Base-by-base conservation (phyloP, 2,888 invertebrate species). In the Sarcophaga caerulescens region DNA sequence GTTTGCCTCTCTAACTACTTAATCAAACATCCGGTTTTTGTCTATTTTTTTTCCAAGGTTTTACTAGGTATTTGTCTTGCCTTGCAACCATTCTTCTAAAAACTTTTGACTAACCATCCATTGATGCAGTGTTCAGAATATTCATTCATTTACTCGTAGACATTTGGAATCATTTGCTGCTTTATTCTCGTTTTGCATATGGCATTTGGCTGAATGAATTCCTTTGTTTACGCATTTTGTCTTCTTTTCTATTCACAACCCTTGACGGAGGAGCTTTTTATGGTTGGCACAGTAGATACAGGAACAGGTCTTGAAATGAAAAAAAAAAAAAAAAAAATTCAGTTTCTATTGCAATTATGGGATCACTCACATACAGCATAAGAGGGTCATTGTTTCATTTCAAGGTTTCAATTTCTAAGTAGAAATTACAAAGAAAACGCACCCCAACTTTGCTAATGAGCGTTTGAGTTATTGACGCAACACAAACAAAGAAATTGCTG, bases 11-110 rank as follows among this genome's bases (percentile, higher is more conserved):
- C 79, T 66, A 80, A 84, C 79, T 76, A 84, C 79, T 66, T 84
- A 75, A 80, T 76, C 70, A 84, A 71, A 80, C 84, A 84, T 80
- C 70, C 84, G 79, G 84, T 65, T 44, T 71, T 79, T 80, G 84
- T 84, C 79, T 84, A 84, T 63, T 84, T 79, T 76, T 76, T 70
- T 65, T 35, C 0, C 35, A 35, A 35, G 35, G 71, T 71, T 71
- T 73, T 52, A 52, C 17, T 52, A 4, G 17, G 45, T 68, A 47
- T 1, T 17, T n/a, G 45, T 21, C 21, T 75, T 62, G n/a, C 60
- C n/a, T 45, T 74, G 52, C 73, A 78, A 78, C 62, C 75, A 75
- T 59, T 21, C 14, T 45, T 80, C n/a, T 62, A 63, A 52, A 57
- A 35, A 35, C 35, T 52, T 17, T 14, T 52, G 17, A 4, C 52